These are phyloP conservation scores for Antedon mediterranea DNA, from an alignment of 53 echinoderm and acorn worm species.

Conservation along the genomic window DNA sequence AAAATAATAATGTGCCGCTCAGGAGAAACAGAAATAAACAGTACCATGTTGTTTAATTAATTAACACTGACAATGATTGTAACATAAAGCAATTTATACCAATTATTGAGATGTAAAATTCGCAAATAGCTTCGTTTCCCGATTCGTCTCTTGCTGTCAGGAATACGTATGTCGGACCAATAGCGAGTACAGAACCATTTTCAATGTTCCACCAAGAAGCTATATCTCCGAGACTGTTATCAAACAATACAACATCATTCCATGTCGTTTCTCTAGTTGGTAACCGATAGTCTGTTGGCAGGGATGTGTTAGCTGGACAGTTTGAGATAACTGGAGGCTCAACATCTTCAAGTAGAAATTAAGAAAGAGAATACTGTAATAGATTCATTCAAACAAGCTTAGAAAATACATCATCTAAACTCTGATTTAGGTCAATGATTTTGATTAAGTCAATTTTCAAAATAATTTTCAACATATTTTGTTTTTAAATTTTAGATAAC, in stretches of 20 bases:
- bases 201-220: background rate
- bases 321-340: background rate
- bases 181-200: background rate
- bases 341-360: background rate
- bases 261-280: background rate
- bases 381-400: too few species aligned
- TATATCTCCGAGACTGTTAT: background rate
- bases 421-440: too few species aligned
- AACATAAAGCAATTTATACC: background rate
- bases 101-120: background rate
- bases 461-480: too few species aligned
- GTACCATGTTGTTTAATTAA: too few species aligned
- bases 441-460: too few species aligned
- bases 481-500: too few species aligned
- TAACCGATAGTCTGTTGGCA: background rate
- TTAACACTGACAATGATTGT: too few species aligned
- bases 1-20: too few species aligned
- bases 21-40: too few species aligned
- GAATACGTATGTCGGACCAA: background rate
- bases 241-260: background rate
- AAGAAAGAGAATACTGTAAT: too few species aligned
- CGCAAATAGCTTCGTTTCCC: background rate
- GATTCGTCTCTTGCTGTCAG: background rate
- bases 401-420: too few species aligned
- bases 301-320: background rate